A percentile compares a stretch with the other conserved stretches of the same genome.
Conservation (phyloP, 2,888 invertebrate genomes). For the Tinea pellionella region DNA sequence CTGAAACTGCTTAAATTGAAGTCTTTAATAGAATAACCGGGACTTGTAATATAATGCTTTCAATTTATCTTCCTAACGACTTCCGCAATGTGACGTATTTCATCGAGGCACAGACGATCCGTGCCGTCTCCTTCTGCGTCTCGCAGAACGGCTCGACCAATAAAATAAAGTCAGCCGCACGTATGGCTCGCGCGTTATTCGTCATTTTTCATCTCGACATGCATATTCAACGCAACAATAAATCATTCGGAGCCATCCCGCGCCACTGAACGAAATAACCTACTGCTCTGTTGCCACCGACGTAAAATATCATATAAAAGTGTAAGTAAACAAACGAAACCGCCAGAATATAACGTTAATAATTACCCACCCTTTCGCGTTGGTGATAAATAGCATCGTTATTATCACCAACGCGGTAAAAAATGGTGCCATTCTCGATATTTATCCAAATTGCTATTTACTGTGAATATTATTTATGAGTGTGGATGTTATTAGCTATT, state of each 20-base stretch:
- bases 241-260: constrained; percentile 55
- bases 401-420: constrained; percentile 59
- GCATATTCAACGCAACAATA: constrained; percentile 66
- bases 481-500: constrained; percentile 28
- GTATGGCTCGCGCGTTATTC: constrained; percentile 45
- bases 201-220: constrained; percentile 66
- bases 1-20: constrained; percentile 21
- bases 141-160: constrained; percentile 23
- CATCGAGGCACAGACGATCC: constrained; percentile 21
- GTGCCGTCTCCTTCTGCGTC: constrained; percentile 15
- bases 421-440: constrained; percentile 55
- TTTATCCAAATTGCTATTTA: constrained; percentile 53
- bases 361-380: constrained; percentile 62
- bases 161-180: constrained; percentile 28
- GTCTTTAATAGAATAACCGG: constrained; percentile 48
- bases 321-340: constrained; percentile 54
- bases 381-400: constrained; percentile 65
- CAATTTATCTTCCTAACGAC: constrained; percentile 61
- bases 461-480: constrained; percentile 41
- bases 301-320: constrained; percentile 50
- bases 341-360: constrained; percentile 57
- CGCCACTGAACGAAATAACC: constrained; percentile 53
- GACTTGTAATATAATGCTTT: constrained; percentile 43
- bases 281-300: constrained; percentile 43
- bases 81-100: constrained; percentile 46